phyloP scores from a whole-genome alignment of 2,797 vertebrate species.

The Hirundo rustica region DNA sequence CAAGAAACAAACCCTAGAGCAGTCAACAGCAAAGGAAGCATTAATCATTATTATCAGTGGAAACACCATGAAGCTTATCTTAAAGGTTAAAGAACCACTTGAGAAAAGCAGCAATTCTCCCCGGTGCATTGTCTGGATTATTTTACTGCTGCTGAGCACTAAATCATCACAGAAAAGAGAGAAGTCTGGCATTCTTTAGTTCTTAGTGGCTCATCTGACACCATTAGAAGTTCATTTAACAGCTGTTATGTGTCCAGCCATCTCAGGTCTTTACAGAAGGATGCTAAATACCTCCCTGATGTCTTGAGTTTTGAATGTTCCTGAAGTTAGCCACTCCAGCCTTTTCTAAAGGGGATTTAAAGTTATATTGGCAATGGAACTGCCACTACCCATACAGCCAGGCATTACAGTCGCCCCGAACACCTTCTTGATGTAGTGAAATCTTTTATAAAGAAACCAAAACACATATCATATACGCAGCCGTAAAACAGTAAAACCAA shows the following conservation, averaged over 20 bases:
- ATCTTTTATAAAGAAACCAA: neutral
- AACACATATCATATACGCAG: neutral
- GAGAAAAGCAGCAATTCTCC: neutral
- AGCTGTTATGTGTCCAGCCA: neutral
- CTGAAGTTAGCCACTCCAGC: neutral
- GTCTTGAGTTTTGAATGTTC: neutral
- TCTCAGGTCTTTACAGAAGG: neutral
- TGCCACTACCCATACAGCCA: neutral
- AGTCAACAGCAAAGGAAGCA: neutral
- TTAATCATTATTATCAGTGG: conserved; percentile 4
- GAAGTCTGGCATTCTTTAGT: neutral
- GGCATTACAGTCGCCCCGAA: neutral
- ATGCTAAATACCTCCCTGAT: neutral
- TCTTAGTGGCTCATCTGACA: neutral
- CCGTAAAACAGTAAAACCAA: neutral
- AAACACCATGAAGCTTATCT: conserved; percentile 10
- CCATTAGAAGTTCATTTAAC: neutral
- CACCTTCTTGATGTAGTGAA: neutral
- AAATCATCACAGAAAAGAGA: neutral
- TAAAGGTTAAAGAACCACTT: conserved; percentile 16
- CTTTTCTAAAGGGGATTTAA: neutral
- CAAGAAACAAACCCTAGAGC: neutral
- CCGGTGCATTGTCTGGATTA: neutral
- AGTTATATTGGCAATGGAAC: neutral
- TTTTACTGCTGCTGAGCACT: neutral